Conservation (phyloP, 2,797 vertebrate species). For the Centropyge bicolor region DNA sequence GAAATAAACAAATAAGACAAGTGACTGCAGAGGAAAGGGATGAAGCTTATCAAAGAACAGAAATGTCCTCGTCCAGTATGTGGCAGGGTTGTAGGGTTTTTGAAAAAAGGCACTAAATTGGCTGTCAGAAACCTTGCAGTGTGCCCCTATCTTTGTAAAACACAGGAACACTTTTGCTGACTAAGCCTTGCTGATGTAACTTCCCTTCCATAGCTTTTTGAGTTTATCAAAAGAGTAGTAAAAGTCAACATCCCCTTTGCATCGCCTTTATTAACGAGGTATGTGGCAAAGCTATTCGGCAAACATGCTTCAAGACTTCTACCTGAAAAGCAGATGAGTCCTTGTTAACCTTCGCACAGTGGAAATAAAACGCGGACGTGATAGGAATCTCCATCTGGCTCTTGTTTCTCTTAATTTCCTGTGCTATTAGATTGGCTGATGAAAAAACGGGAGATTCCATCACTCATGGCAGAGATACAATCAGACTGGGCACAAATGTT, state of each 20-base stretch:
- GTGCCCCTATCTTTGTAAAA: conserved; percentile 55
- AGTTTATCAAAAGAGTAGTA: conserved; percentile 15
- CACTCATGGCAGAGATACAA: conserved; percentile 54
- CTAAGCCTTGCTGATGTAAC: conserved; percentile 39
- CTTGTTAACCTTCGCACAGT: conserved; percentile 43
- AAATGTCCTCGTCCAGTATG: conserved; percentile 46
- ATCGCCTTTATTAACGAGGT: conserved; percentile 8
- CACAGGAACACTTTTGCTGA: conserved; percentile 37
- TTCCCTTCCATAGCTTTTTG: background rate
- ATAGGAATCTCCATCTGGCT: conserved; percentile 56
- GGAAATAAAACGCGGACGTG: conserved; percentile 32
- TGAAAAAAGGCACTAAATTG: conserved; percentile 24
- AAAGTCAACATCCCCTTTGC: conserved; percentile 2
- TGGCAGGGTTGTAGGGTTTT: conserved; percentile 35
- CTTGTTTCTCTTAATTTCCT: conserved; percentile 73
- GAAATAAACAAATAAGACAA: conserved; percentile 48
- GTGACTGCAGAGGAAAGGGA: conserved; percentile 43
- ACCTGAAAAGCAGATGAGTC: conserved; percentile 25
- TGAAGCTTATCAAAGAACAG: conserved; percentile 66
- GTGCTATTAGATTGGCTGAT: conserved; percentile 56
- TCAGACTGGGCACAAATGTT: conserved; percentile 59
- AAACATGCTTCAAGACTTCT: conserved; percentile 15
- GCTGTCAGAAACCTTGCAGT: conserved; percentile 59
- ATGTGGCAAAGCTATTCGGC: background rate
- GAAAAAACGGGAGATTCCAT: conserved; percentile 53